Evolutionary conservation across 2,113 vertebrate species (phyloP), one percentile per base, ranked within the genome.

Genomic region (Lepus europaeus): DNA sequence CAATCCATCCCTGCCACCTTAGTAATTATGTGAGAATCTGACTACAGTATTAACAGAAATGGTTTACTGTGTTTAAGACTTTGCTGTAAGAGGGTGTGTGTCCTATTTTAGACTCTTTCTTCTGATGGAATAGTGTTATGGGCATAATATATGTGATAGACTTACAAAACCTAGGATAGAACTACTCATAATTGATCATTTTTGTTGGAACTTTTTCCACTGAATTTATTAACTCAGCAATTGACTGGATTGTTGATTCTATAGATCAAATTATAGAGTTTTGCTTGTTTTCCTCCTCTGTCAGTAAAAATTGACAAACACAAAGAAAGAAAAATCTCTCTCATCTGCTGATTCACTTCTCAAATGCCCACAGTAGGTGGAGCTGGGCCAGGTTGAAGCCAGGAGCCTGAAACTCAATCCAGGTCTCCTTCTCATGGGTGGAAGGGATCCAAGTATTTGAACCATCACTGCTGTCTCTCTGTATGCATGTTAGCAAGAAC

Each of bases 261-360:
- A 11, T 5, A 80, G 51, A 72, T 88, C 29, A 70, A 66, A 22
- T 93, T 68, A 23, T 31, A 86, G 31, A 9, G 19, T 51, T 78
- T 76, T 73, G 61, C 45, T 19, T 31, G 25, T 11, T 63, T 23
- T 2, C 2, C 19, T 63, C 51, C 69, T 76, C 31, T 91, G n/a
- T 70, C 61, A 96, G 63, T 91, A 85, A 93, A 90, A 85, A 72
- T 13, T 88, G 59, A 90, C 53, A 79, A 49, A 39, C 93, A n/a
- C 45, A 45, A 45, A 45, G 45, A 45, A 45, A 45, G 45, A 45
- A 7, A 45, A 45, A 45, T 45, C 6, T 45, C 45, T 45, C 45
- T 45, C 45, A 45, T 45, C 45, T 45, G 45, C 45, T 45, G 6
- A 45, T 45, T 45, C 6, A 45, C 45, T 45, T 45, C 45, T 45